Conservation (phyloP, 2,888 invertebrate genomes). For the Chloroclysta siterata region DNA sequence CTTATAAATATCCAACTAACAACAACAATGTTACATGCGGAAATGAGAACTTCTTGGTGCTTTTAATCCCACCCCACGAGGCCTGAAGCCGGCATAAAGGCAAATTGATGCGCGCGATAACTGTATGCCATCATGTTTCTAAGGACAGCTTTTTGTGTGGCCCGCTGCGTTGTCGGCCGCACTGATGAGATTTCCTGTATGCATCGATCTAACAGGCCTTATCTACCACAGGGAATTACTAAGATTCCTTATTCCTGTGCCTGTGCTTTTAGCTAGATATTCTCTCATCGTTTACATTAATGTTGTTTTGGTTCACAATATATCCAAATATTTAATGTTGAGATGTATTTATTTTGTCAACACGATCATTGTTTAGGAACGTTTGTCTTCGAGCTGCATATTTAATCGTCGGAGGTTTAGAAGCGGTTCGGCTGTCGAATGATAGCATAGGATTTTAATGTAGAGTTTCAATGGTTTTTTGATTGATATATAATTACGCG, state of each 20-base stretch:
- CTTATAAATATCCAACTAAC: background rate
- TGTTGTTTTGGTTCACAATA: constrained; percentile 17
- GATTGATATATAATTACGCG: constrained; percentile 75
- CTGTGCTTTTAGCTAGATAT: constrained; percentile 6
- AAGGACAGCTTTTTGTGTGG: constrained; percentile 36
- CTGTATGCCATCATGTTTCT: constrained; percentile 29
- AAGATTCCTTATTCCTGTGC: constrained; percentile 4
- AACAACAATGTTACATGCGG: constrained; percentile 3
- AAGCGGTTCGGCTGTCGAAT: constrained; percentile 9
- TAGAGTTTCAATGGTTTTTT: constrained; percentile 39
- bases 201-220: constrained; percentile 33
- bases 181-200: constrained; percentile 34
- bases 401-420: constrained; percentile 5
- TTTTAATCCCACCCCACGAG: constrained; percentile 17
- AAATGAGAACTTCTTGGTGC: constrained; percentile 12
- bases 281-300: background rate
- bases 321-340: constrained; percentile 17
- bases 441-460: constrained; percentile 24
- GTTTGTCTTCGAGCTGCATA: constrained; percentile 26
- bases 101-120: constrained; percentile 35
- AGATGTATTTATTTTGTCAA: constrained; percentile 33
- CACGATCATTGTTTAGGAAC: constrained; percentile 24
- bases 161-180: constrained; percentile 14
- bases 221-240: constrained; percentile 19
- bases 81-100: constrained; percentile 31